These are phyloP conservation scores for Diarsia mendica DNA, from an alignment of 2,888 invertebrate genomes.

Conservation along the genomic window DNA sequence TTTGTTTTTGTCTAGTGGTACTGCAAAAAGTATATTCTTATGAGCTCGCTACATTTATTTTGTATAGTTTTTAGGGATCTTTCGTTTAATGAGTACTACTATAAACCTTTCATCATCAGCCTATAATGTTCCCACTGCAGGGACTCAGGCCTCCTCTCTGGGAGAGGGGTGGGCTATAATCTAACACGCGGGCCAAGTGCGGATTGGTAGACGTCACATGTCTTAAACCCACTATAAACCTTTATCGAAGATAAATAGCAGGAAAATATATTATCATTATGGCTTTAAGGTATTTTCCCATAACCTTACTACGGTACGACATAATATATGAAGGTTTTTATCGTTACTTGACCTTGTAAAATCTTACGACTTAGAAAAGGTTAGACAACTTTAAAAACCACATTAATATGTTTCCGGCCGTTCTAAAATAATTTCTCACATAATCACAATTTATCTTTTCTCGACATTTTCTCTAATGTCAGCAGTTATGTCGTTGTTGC, in stretches of 20 bases:
- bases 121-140: too few species aligned
- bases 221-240: background rate
- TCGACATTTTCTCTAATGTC: constrained; percentile 6
- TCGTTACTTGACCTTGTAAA: background rate
- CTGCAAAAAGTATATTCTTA: too few species aligned
- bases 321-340: background rate
- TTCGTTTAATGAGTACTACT: too few species aligned
- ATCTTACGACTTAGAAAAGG: background rate
- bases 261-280: background rate
- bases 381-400: background rate
- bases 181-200: too few species aligned
- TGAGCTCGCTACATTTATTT: too few species aligned
- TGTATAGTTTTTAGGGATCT: too few species aligned
- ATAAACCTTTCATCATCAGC: background rate
- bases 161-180: too few species aligned
- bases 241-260: background rate
- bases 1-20: too few species aligned
- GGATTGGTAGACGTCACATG: too few species aligned
- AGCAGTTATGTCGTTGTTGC: constrained; percentile 2
- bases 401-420: background rate
- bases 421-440: constrained; percentile 32
- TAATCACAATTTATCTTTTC: constrained; percentile 4
- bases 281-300: background rate
- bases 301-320: background rate
- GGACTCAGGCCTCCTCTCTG: too few species aligned